A percentile compares a stretch with the other conserved stretches of the same genome.
These are phyloP conservation scores for Actinia tenebrosa DNA, from an alignment of 64 coral and sea anemone species.

Conservation along the genomic window DNA sequence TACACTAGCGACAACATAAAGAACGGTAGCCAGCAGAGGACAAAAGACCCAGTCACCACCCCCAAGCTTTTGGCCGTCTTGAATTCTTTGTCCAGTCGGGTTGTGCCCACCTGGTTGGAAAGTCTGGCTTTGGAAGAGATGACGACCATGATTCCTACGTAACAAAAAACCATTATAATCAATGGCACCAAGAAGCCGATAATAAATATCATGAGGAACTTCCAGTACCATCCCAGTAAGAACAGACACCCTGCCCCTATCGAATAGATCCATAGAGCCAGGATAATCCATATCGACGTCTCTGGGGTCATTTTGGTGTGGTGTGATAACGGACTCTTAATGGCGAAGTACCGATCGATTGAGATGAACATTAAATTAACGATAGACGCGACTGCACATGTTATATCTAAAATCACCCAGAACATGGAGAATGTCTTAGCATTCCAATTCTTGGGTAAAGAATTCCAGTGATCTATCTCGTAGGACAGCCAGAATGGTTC, in stretches of 20 bases:
- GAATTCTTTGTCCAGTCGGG: slow-evolving; percentile 72
- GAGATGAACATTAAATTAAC: slow-evolving; percentile 90
- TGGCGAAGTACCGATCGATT: slow-evolving; percentile 86
- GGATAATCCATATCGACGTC: slow-evolving; percentile 60
- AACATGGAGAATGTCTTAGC: background rate
- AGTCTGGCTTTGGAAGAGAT: slow-evolving; percentile 59
- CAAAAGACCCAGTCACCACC: slow-evolving; percentile 80
- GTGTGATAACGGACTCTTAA: slow-evolving; percentile 75
- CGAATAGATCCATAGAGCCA: slow-evolving; percentile 59
- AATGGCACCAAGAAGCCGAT: slow-evolving; percentile 70
- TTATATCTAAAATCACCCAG: slow-evolving; percentile 71
- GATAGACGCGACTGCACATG: slow-evolving; percentile 78
- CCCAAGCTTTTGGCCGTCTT: slow-evolving; percentile 92
- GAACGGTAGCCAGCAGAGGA: slow-evolving; percentile 83
- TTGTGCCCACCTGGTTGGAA: slow-evolving; percentile 59
- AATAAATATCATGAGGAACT: slow-evolving; percentile 60
- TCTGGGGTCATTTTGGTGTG: slow-evolving; percentile 86
- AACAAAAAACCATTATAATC: slow-evolving; percentile 66
- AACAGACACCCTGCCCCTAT: slow-evolving; percentile 27
- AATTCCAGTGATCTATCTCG: slow-evolving; percentile 49
- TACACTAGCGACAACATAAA: slow-evolving; percentile 58
- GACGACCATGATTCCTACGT: slow-evolving; percentile 66
- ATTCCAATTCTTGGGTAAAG: slow-evolving; percentile 52
- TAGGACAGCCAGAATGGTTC: slow-evolving; percentile 85
- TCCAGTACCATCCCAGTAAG: slow-evolving; percentile 36